Base-by-base conservation (phyloP, 1,140 invertebrate species). In the Drosophila nikananu region DNA sequence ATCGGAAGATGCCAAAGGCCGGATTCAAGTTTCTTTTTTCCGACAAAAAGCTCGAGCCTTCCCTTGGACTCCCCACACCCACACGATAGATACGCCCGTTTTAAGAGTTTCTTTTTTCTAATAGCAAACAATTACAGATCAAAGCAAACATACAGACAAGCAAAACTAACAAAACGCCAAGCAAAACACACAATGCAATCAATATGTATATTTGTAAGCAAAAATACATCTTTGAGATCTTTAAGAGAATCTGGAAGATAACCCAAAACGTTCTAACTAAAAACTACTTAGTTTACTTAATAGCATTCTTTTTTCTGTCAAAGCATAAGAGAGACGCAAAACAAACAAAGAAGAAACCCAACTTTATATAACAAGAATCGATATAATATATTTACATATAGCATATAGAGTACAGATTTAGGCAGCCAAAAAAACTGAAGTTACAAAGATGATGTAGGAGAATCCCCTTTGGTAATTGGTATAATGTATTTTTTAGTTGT, bases 281-380 rank as follows among this genome's bases (percentile, higher is more conserved):
- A n/a, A 32, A 66, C 51, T 71, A 75, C 67, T 81, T 79, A 84
- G 52, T 77, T 55, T 73, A 81, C 58, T 81, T 59, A 10, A 70
- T 68, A 62, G 77, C 71, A 74, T 76, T 35, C 51, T 74, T 83
- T 83, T 83, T 83, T 83, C 66, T 64, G 74, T 82, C 79, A 54
- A 42, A 70, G 60, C 67, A 79, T 76, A 78, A 15, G 13, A 37
- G 13, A 48, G 27, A 62, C 73, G 76, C 65, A 76, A 77, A 74
- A 57, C 58, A 71, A 60, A 75, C 75, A 78, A 72, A 72, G 37
- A 49, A 64, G 17, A 71, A 60, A 46, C 60, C 59, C 80, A 23
- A 81, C 35, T 58, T 71, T 60, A 76, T 71, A 71, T 64, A 77
- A 49, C 46, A 42, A 37, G 21, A 37, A 37, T 55, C 52, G 51